Percentiles rank a stretch among this genome's conserved stretches.
phyloP scores from a whole-genome alignment of 2,113 vertebrate species.

The western clawed frog (Xenopus tropicalis) region DNA sequence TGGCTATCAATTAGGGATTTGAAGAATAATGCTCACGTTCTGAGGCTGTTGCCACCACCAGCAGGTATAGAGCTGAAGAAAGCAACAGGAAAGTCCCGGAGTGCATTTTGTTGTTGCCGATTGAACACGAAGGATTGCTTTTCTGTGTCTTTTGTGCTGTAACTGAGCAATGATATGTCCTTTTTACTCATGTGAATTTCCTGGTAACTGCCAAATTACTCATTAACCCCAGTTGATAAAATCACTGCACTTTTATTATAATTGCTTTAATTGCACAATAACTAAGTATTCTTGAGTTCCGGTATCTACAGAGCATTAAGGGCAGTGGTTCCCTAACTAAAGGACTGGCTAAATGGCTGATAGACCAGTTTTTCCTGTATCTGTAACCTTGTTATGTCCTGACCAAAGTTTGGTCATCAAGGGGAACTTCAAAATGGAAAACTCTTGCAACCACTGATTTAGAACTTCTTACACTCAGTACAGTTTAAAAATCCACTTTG shows the following conservation, averaged over 20 bases:
- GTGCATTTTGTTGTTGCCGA: neutral
- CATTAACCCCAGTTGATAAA: slow-evolving; percentile 23
- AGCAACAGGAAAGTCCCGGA: neutral
- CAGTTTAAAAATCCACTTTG: too few species aligned
- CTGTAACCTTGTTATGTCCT: too few species aligned
- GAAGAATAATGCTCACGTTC: slow-evolving; percentile 15
- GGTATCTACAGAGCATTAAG: too few species aligned
- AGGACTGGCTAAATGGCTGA: too few species aligned
- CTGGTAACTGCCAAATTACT: slow-evolving; percentile 3
- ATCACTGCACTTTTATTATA: neutral
- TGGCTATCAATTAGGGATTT: neutral
- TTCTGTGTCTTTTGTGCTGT: neutral
- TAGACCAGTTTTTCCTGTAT: too few species aligned
- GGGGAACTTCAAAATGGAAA: too few species aligned
- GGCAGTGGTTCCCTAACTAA: too few species aligned
- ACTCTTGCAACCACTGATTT: too few species aligned
- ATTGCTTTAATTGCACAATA: neutral
- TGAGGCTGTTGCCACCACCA: neutral
- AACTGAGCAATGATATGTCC: neutral
- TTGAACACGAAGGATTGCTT: too few species aligned
- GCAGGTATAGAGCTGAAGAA: slow-evolving; percentile 1
- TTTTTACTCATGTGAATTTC: neutral
- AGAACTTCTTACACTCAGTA: too few species aligned
- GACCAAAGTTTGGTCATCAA: too few species aligned
- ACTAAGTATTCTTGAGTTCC: too few species aligned